phyloP scores from a whole-genome alignment of 2,797 vertebrate species.

The Odontamblyopus rebecca region DNA sequence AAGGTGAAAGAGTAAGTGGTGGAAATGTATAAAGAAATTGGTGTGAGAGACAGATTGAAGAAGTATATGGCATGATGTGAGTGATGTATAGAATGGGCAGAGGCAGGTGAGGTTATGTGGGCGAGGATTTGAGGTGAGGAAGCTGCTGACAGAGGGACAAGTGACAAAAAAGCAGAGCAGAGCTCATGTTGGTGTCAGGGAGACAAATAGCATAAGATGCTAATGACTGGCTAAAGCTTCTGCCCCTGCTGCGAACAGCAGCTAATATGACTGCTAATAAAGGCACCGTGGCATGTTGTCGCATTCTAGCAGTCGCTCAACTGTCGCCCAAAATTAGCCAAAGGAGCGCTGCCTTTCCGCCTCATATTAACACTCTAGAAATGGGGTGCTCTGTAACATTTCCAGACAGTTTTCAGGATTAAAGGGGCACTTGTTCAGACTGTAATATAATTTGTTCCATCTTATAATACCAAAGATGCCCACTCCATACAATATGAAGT shows the following conservation, averaged over 20 bases:
- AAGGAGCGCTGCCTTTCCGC: conserved; percentile 49
- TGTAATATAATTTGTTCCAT: conserved; percentile 67
- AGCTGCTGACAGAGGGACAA: conserved; percentile 24
- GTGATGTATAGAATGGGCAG: conserved; percentile 15
- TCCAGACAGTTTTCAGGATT: conserved; percentile 42
- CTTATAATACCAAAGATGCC: conserved; percentile 62
- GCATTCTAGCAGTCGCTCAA: conserved; percentile 71
- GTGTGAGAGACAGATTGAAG: conserved; percentile 17
- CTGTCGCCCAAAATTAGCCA: conserved; percentile 69
- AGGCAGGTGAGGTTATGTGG: conserved; percentile 37
- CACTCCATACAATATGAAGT: conserved; percentile 66
- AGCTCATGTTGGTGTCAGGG: conserved; percentile 51
- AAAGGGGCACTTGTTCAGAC: conserved; percentile 62
- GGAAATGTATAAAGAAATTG: conserved; percentile 27
- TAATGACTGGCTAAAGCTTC: conserved; percentile 76
- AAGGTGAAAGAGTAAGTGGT: conserved; percentile 18
- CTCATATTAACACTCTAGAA: conserved; percentile 42
- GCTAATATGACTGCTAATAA: conserved; percentile 77
- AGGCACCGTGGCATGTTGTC: conserved; percentile 59
- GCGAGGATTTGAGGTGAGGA: conserved; percentile 32
- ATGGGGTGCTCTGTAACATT: conserved; percentile 30
- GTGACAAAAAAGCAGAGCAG: conserved; percentile 21
- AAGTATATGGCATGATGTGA: conserved; percentile 20
- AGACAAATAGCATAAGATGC: conserved; percentile 70
- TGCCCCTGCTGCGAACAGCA: conserved; percentile 72